These are phyloP conservation scores for Cheiracanthium punctorium DNA, from an alignment of 2,888 invertebrate genomes.

Conservation along the genomic window DNA sequence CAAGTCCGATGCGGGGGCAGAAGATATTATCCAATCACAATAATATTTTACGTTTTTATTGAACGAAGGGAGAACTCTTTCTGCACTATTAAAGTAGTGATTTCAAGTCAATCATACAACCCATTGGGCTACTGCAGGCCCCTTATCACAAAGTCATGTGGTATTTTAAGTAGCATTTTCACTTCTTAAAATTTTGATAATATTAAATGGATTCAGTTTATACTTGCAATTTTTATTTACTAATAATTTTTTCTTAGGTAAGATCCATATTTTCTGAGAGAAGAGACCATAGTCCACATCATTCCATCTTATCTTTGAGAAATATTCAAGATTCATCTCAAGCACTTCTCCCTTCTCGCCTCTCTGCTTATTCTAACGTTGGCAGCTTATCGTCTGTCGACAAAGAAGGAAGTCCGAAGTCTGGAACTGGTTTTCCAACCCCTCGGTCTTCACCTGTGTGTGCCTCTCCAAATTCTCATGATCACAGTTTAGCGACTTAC, in stretches of 20 bases:
- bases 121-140: too few relatives aligned
- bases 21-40: too few relatives aligned
- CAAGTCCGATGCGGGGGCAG: too few relatives aligned
- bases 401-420: slow-evolving; percentile 29
- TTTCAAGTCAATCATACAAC: too few relatives aligned
- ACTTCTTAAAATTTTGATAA: too few relatives aligned
- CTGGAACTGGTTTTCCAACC: slow-evolving; percentile 24
- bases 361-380: slow-evolving; percentile 30
- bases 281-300: slow-evolving; percentile 49
- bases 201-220: too few relatives aligned
- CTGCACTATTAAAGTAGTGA: too few relatives aligned
- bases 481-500: slow-evolving; percentile 46
- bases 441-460: slow-evolving; percentile 42
- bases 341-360: slow-evolving; percentile 38
- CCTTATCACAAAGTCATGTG: too few relatives aligned
- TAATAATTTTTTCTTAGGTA: slow-evolving; percentile 33
- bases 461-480: slow-evolving; percentile 41
- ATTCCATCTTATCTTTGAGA: slow-evolving; percentile 53
- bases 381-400: slow-evolving; percentile 35
- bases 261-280: slow-evolving; percentile 44
- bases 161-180: too few relatives aligned
- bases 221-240: too few relatives aligned
- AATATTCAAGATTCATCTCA: slow-evolving; percentile 54
- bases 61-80: too few relatives aligned
- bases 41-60: too few relatives aligned